These are phyloP conservation scores for Cynocephalus volans DNA, from an alignment of 2,113 vertebrate genomes.

Conservation along the genomic window DNA sequence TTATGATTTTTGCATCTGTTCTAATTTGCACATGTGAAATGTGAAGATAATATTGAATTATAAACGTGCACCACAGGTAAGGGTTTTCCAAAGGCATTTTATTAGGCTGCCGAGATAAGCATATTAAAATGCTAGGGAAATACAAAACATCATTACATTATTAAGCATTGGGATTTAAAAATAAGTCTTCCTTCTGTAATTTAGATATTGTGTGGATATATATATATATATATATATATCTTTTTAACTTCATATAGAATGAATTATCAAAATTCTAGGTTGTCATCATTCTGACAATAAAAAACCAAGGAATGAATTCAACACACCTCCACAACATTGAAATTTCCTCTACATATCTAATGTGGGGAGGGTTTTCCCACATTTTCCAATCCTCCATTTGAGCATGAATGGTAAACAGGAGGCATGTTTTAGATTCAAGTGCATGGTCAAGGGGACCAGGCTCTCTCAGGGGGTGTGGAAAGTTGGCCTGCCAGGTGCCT, in stretches of 20 bases:
- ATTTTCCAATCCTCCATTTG: neutral
- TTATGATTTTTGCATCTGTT: neutral
- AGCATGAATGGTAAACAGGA: neutral
- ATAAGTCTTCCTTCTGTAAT: neutral
- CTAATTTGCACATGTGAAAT: neutral
- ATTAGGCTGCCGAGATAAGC: neutral
- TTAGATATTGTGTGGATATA: neutral
- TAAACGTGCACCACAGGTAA: neutral
- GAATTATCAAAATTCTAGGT: neutral
- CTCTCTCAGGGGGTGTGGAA: neutral
- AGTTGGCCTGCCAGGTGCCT: too few relatives aligned
- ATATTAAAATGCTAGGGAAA: neutral
- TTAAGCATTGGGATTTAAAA: neutral
- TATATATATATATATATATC: too few relatives aligned
- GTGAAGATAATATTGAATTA: neutral
- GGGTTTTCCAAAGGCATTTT: neutral
- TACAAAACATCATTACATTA: neutral
- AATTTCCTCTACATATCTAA: neutral
- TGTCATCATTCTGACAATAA: neutral
- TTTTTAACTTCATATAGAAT: neutral
- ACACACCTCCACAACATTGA: neutral
- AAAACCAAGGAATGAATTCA: neutral
- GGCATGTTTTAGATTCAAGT: too few relatives aligned
- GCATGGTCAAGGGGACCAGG: accelerated
- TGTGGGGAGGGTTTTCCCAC: too few relatives aligned